These are phyloP conservation scores for Amphiprion percula DNA, from an alignment of 2,113 vertebrate genomes.

Conservation along the genomic window DNA sequence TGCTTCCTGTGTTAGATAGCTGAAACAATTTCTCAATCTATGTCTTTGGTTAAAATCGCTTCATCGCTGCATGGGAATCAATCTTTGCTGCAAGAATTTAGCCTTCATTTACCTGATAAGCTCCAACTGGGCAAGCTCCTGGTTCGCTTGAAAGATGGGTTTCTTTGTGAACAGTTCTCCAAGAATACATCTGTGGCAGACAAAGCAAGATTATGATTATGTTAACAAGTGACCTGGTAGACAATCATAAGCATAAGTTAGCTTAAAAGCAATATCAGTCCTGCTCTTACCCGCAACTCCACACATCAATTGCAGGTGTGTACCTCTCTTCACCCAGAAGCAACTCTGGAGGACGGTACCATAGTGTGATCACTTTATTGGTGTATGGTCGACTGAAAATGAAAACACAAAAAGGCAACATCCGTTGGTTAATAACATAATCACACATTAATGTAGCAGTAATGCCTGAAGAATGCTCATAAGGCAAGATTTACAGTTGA, in stretches of 20 bases:
- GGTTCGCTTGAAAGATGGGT: slow-evolving; percentile 99
- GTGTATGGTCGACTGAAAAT: slow-evolving; percentile 95
- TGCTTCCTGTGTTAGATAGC: too few relatives aligned
- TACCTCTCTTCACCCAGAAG: slow-evolving; percentile 96
- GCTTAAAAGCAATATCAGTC: not conserved
- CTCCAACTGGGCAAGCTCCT: slow-evolving; percentile 97
- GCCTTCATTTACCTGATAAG: slow-evolving; percentile 91
- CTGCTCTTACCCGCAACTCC: slow-evolving; percentile 95
- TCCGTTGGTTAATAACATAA: not conserved
- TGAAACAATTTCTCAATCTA: too few relatives aligned
- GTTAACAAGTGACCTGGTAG: not conserved
- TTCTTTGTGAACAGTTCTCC: slow-evolving; percentile 99
- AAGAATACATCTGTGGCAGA: slow-evolving; percentile 92
- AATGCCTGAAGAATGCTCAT: not conserved
- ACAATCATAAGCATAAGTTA: not conserved
- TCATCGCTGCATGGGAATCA: too few relatives aligned
- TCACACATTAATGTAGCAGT: fast-evolving
- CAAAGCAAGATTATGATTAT: slow-evolving; percentile 13
- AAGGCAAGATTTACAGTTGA: not conserved
- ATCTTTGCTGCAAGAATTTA: not conserved
- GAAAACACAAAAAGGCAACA: not conserved
- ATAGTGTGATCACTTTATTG: slow-evolving; percentile 98
- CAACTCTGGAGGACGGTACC: slow-evolving; percentile 97
- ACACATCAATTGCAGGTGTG: slow-evolving; percentile 97
- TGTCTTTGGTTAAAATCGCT: too few relatives aligned